These are phyloP conservation scores for Hassar affinis DNA, from an alignment of 2,113 vertebrate species.

Conservation along the genomic window DNA sequence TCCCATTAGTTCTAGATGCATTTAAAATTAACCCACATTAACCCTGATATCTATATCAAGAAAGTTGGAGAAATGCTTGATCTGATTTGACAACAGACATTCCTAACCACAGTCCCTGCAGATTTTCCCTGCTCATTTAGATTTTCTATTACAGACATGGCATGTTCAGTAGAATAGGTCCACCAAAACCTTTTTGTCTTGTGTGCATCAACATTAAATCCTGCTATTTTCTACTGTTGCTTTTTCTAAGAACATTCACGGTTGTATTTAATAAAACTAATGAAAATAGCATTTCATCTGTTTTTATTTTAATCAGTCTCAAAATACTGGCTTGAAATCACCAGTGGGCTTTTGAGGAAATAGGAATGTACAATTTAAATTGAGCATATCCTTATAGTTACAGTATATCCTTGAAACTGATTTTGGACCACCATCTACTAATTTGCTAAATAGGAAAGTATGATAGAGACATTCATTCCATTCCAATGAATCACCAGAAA, in stretches of 20 bases:
- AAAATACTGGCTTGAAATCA: no score
- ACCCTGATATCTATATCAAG: constrained; percentile 11
- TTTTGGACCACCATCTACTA: background rate
- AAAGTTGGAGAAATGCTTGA: background rate
- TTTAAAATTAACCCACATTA: background rate
- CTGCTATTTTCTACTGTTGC: background rate
- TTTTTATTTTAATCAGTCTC: no score
- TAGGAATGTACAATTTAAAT: background rate
- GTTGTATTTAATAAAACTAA: background rate
- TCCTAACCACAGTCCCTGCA: background rate
- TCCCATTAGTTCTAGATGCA: background rate
- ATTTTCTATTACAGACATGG: background rate
- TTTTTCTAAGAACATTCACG: background rate
- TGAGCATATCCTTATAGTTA: background rate
- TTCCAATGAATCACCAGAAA: background rate
- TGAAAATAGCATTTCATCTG: background rate
- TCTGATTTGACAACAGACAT: background rate
- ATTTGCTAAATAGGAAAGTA: constrained; percentile 21
- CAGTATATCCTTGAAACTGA: background rate
- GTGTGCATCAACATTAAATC: background rate
- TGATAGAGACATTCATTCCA: constrained; percentile 18
- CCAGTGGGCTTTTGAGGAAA: no score
- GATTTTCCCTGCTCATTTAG: background rate
- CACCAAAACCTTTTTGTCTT: background rate
- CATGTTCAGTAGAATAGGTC: background rate